phyloP scores from a whole-genome alignment of 2,888 invertebrate genomes.

The Lydus trimaculatus region DNA sequence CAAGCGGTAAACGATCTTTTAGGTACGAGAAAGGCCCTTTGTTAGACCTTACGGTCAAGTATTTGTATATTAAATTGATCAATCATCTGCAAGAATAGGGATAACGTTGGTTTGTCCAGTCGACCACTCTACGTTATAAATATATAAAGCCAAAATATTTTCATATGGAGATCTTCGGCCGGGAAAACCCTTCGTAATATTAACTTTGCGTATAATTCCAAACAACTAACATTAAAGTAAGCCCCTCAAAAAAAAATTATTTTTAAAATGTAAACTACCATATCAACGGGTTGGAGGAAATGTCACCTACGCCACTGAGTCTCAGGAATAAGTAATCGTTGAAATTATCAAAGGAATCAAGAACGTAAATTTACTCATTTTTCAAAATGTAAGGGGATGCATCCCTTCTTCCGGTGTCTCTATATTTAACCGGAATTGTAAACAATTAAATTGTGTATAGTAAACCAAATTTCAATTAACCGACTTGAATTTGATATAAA shows the following conservation, averaged over 20 bases:
- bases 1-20: slow-evolving; percentile 61
- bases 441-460: background rate
- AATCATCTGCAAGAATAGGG: slow-evolving; percentile 61
- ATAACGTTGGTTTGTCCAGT: slow-evolving; percentile 44
- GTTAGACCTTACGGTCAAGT: slow-evolving; percentile 62
- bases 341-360: background rate
- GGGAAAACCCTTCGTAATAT: slow-evolving; percentile 31
- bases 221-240: slow-evolving; percentile 9
- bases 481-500: background rate
- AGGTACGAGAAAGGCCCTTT: slow-evolving; percentile 59
- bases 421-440: background rate
- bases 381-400: too few species aligned
- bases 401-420: slow-evolving; percentile 6
- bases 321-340: background rate
- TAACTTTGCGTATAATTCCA: slow-evolving; percentile 31
- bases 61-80: slow-evolving; percentile 63
- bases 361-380: too few species aligned
- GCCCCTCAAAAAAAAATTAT: background rate
- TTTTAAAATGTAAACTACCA: background rate
- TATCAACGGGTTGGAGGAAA: background rate
- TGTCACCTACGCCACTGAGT: background rate
- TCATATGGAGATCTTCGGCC: slow-evolving; percentile 33
- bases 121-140: slow-evolving; percentile 34
- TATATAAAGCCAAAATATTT: slow-evolving; percentile 38
- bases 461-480: background rate